Base-by-base conservation (phyloP, 1,140 invertebrate species). In the Seison nebaliae region DNA sequence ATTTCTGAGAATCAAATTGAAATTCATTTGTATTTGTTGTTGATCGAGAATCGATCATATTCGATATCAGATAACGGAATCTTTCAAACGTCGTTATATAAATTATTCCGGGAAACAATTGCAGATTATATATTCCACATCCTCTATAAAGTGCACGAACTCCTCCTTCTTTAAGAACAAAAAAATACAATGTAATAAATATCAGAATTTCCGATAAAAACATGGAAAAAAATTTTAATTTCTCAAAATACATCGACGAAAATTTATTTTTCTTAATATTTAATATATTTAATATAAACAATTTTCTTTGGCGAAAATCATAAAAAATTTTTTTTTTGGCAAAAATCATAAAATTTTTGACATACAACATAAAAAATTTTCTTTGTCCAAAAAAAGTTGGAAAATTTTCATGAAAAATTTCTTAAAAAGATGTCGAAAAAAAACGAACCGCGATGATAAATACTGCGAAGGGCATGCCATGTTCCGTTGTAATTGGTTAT, bases 41-140 rank as follows among this genome's bases (percentile, higher is more conserved):
- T 55, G 32, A 60, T 48, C 46, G 62, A 64, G 45, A 70, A 53
- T 44, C 70, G 65, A 12, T 66, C 66, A 1, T 88, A 60, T 28
- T 79, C 51, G 49, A 12, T 16, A 12, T 21, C 18, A 9, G 28
- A 31, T 86, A 72, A 24, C 84, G 59, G 1, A 81, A 73, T 28
- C 74, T 75, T 62, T 96, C 86, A 50, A 93, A 94, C 0, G 80
- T 81, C 9, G 76, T 74, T 23, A 94, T 84, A 58, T 94, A 94
- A 53, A 78, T 74, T 14, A 86, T 71, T 17, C 38, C 39, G 71
- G 35, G 76, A 14, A 79, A 67, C 46, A 76, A 70, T 57, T 75
- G 71, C 49, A 77, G 69, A 30, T 76, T 76, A 34, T 75, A 81
- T 33, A 86, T 66, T 77, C 78, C 84, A 55, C 88, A 88, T n/a